A percentile compares a stretch with the other conserved stretches of the same genome.
Conservation (phyloP, 2,797 vertebrate genomes). For the Lithobates sylvaticus region DNA sequence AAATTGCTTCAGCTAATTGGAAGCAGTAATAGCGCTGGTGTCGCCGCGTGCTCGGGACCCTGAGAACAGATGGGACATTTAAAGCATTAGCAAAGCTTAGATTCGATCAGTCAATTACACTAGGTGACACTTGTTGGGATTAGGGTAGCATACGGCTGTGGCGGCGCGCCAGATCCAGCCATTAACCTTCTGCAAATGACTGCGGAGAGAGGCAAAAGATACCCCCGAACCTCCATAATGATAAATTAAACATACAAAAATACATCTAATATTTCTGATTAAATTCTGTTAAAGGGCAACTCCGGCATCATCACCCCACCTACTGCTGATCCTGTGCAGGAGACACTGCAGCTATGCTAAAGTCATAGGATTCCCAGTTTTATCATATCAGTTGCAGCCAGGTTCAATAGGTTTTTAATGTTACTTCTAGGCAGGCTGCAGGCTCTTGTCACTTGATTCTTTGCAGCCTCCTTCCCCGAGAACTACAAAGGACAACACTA, state of each 20-base stretch:
- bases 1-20: slow-evolving; percentile 59
- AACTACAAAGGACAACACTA: too few species aligned
- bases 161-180: slow-evolving; percentile 21
- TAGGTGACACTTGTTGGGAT: slow-evolving; percentile 50
- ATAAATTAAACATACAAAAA: not conserved
- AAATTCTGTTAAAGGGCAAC: not conserved
- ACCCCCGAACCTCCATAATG: not conserved
- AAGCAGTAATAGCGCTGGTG: slow-evolving; percentile 40
- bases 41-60: slow-evolving; percentile 13
- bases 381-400: too few species aligned
- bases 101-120: slow-evolving; percentile 59
- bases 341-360: not conserved
- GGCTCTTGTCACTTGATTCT: too few species aligned
- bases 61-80: slow-evolving; percentile 58
- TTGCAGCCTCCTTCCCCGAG: too few species aligned
- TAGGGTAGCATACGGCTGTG: not conserved
- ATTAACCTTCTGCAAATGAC: slow-evolving; percentile 58
- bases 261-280: not conserved
- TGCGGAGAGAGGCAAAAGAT: not conserved
- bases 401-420: too few species aligned
- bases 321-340: not conserved
- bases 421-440: too few species aligned
- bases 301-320: not conserved
- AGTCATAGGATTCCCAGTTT: not conserved
- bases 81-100: slow-evolving; percentile 55